Conservation (phyloP, 2,888 invertebrate species). For the Neria commutata region DNA sequence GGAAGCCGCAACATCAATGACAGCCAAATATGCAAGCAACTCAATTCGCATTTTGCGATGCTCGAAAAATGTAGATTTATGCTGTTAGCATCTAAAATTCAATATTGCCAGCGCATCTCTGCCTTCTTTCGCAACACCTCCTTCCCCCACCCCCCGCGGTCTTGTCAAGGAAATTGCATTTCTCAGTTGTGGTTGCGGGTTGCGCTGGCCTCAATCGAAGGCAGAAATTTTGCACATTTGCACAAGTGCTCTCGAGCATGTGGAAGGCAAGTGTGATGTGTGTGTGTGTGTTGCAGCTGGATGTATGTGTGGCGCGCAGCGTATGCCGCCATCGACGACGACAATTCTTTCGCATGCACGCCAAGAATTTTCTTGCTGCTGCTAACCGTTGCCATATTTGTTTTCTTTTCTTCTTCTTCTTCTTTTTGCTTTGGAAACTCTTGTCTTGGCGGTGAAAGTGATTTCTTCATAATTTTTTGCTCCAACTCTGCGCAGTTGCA, state of each 20-base stretch:
- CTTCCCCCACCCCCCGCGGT: no score
- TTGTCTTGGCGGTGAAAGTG: constrained; percentile 46
- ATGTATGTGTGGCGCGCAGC: constrained; percentile 4
- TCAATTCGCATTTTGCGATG: no score
- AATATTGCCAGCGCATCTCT: neutral
- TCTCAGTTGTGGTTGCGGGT: constrained; percentile 22
- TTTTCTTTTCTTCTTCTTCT: neutral
- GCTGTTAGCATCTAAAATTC: neutral
- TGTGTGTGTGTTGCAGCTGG: neutral
- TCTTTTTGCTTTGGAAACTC: no score
- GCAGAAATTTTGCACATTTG: neutral
- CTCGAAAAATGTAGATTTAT: neutral
- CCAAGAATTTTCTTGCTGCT: neutral
- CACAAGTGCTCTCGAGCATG: neutral
- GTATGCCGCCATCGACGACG: no score
- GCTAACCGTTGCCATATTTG: neutral
- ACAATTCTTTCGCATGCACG: neutral
- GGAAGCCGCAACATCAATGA: no score
- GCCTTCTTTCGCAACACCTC: no score
- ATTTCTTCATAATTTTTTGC: constrained; percentile 53
- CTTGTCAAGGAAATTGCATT: constrained; percentile 21
- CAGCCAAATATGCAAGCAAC: no score
- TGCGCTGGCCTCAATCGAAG: neutral
- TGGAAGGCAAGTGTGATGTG: constrained; percentile 2
- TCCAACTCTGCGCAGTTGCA: constrained; percentile 15